Base-by-base conservation (phyloP, 92 coral and sea anemone genomes). In the Blastomussa wellsi region DNA sequence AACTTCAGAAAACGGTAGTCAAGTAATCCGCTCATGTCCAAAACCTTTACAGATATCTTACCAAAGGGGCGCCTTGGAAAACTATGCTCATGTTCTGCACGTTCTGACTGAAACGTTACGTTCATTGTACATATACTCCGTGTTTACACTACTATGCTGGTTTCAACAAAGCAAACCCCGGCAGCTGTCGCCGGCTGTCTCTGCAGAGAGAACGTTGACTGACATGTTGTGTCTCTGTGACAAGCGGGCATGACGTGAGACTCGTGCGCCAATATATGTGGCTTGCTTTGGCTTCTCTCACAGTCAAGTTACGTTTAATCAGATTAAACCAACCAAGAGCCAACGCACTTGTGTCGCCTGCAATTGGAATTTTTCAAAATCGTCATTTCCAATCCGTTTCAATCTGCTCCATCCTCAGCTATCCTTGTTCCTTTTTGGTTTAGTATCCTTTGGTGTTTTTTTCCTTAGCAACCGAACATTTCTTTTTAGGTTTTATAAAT, bases 1-100 rank as follows among this genome's bases (percentile, higher is more conserved):
- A 70, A 35, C 48, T 35, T 70, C 29, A 70, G 70, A 70, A 70
- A 70, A 70, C 75, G 75, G 75, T 70, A 70, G 75, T 70, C 44
- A 36, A 39, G n/a, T 70, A 70, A 70, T 70, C 75, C 75, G 75
- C 75, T 70, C 75, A 35, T 36, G 13, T 22, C 49, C 28, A 65
- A 65, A 65, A 4, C 70, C 70, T 26, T 65, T 2, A 36, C 35
- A 13, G 70, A 4, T 48, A 17, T 70, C 75, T 70, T 38, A 70
- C 37, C 75, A 38, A 70, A 16, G 42, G n/a, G 47, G 44, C 26
- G 42, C 37, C 35, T 47, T 35, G n/a, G 75, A 36, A 33, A 19
- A 70, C 19, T 22, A 35, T 36, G 39, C 44, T 70, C 44, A 70
- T 33, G 47, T 70, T 24, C 29, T 36, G 75, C 75, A 70, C 75